Evolutionary conservation across 2,113 vertebrate genomes (phyloP).

Genomic region (Ictidomys tridecemlineatus): DNA sequence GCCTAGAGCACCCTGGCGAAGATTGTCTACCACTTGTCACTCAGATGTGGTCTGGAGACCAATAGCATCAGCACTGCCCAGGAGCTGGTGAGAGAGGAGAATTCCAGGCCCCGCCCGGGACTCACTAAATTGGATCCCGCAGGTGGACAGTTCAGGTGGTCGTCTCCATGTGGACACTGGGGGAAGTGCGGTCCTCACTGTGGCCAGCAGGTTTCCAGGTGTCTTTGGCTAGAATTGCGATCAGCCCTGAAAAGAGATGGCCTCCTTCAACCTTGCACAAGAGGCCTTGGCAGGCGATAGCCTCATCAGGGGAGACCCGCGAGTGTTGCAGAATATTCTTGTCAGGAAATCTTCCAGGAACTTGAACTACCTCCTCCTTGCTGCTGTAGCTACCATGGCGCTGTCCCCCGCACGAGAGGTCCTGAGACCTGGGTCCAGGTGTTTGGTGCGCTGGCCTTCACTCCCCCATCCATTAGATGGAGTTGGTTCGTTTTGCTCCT

Average conservation of each 20-base stretch:
- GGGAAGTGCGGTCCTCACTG: background rate
- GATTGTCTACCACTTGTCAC: too few species aligned
- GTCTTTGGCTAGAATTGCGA: background rate
- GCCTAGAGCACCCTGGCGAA: background rate
- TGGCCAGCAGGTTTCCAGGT: too few species aligned
- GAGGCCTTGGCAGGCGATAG: too few species aligned
- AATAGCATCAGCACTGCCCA: background rate
- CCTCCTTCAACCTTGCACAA: background rate
- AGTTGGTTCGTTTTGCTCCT: background rate
- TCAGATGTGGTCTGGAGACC: background rate
- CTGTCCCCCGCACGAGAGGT: background rate
- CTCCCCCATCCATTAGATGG: too few species aligned
- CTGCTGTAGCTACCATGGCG: background rate
- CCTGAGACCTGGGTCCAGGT: background rate
- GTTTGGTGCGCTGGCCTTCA: background rate
- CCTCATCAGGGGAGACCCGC: too few species aligned
- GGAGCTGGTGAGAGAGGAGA: background rate
- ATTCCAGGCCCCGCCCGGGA: rapidly evolving
- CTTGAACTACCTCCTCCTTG: background rate
- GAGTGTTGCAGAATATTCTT: background rate
- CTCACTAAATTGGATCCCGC: background rate
- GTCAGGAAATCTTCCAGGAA: background rate
- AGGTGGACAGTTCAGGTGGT: background rate
- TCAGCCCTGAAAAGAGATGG: too few species aligned
- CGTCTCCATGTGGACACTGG: background rate